Evolutionary conservation across 2,797 vertebrate species (phyloP).

Genomic region (Oreochromis grahami): DNA sequence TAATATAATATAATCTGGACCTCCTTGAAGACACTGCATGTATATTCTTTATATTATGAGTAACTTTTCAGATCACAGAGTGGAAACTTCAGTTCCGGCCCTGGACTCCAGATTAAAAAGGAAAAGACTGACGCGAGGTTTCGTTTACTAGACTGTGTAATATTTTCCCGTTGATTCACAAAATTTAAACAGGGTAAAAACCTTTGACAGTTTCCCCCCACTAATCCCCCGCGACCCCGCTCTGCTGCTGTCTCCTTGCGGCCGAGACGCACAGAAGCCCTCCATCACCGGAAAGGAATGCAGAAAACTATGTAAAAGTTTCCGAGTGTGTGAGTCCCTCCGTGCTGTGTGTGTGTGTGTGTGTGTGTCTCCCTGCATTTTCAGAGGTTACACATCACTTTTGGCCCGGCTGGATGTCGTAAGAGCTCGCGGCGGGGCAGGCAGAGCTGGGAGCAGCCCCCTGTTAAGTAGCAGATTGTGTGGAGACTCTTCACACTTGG

Average conservation of each 20-base stretch:
- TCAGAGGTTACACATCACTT: constrained; percentile 77
- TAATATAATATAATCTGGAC: background rate
- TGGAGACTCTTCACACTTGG: constrained; percentile 86
- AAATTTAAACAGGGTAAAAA: background rate
- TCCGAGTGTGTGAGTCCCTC: constrained; percentile 72
- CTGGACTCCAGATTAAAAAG: background rate
- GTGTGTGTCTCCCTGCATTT: constrained; percentile 28
- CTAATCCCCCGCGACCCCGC: background rate
- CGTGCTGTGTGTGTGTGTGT: background rate
- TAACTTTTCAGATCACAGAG: background rate
- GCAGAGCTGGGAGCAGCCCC: constrained; percentile 85
- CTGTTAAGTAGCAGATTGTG: constrained; percentile 89
- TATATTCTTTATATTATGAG: background rate
- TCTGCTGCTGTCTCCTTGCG: constrained; percentile 5
- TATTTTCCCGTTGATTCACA: constrained; percentile 51
- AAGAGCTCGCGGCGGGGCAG: constrained; percentile 79
- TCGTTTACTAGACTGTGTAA: constrained; percentile 3
- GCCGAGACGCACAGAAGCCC: constrained; percentile 44
- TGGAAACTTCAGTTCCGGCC: background rate
- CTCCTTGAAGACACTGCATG: background rate
- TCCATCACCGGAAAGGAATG: constrained; percentile 87
- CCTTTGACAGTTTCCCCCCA: background rate
- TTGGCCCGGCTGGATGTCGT: constrained; percentile 83
- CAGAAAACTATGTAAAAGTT: constrained; percentile 87
- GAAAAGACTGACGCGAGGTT: background rate